Conservation (phyloP, 2,113 vertebrate species). For the Antigone vipio region DNA sequence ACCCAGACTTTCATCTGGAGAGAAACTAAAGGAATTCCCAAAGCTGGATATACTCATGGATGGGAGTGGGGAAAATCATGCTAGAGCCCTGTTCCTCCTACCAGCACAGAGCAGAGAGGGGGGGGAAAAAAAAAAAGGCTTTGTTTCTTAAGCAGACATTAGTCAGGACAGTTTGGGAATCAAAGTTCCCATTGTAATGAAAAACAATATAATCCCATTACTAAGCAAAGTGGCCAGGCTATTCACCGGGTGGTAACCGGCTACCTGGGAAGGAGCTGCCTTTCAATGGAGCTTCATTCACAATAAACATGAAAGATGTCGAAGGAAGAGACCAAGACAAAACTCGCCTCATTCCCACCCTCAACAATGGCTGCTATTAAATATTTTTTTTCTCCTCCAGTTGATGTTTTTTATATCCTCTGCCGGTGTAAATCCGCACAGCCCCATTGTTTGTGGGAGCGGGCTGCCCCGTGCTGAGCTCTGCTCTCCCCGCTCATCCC, state of each 20-base stretch:
- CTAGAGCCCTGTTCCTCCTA: background rate
- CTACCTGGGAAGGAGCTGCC: conserved; percentile 60
- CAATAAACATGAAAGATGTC: conserved; percentile 53
- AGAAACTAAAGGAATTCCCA: conserved; percentile 57
- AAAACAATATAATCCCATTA: conserved; percentile 59
- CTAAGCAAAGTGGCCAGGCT: conserved; percentile 3
- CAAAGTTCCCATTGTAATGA: conserved; percentile 60
- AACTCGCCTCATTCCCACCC: conserved; percentile 44
- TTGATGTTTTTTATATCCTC: conserved; percentile 39
- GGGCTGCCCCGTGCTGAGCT: background rate
- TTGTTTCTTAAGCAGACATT: conserved; percentile 50
- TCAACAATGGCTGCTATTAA: conserved; percentile 25
- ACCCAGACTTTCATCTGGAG: conserved; percentile 54
- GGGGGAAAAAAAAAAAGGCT: background rate
- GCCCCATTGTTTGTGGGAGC: background rate
- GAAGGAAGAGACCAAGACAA: conserved; percentile 60
- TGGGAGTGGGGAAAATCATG: background rate
- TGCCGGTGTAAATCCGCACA: background rate
- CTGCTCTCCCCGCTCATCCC: background rate
- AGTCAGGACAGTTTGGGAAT: conserved; percentile 52
- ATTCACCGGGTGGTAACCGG: background rate
- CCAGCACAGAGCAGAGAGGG: background rate
- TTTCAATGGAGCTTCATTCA: conserved; percentile 62
- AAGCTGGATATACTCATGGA: background rate
- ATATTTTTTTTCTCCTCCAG: background rate